Conservation (phyloP, 2,113 vertebrate species). For the Sturnus vulgaris region DNA sequence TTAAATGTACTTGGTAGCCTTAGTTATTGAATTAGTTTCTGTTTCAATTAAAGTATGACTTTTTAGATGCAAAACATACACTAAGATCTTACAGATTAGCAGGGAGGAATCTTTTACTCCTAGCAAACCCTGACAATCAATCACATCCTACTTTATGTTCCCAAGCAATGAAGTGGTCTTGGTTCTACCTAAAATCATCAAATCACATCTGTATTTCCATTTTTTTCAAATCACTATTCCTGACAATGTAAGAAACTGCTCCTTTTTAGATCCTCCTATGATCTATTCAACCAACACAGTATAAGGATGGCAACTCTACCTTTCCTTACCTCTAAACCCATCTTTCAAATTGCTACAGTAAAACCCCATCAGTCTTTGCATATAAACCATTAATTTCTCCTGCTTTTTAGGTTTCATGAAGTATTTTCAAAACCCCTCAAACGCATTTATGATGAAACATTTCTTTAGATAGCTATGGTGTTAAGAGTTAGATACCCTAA, state of each 20-base stretch:
- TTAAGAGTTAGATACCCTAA: not conserved
- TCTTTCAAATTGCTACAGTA: not conserved
- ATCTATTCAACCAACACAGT: not conserved
- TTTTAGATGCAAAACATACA: not conserved
- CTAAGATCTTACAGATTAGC: not conserved
- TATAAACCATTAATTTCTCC: not conserved
- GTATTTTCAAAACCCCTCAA: not conserved
- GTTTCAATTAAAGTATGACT: not conserved
- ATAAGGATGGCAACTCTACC: not conserved
- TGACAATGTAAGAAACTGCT: not conserved
- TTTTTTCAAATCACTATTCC: not conserved
- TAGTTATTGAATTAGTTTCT: not conserved
- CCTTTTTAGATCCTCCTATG: not conserved
- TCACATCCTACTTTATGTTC: not conserved
- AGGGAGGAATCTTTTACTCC: not conserved
- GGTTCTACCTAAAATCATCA: not conserved
- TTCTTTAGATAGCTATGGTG: not conserved
- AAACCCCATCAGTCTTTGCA: not conserved
- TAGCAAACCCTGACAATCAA: not conserved
- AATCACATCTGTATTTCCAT: not conserved
- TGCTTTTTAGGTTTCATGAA: not conserved
- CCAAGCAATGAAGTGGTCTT: not conserved
- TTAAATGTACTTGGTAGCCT: not conserved
- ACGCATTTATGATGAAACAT: not conserved
- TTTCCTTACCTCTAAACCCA: not conserved